These are phyloP conservation scores for Noctua janthe DNA, from an alignment of 2,888 invertebrate genomes.

Conservation along the genomic window DNA sequence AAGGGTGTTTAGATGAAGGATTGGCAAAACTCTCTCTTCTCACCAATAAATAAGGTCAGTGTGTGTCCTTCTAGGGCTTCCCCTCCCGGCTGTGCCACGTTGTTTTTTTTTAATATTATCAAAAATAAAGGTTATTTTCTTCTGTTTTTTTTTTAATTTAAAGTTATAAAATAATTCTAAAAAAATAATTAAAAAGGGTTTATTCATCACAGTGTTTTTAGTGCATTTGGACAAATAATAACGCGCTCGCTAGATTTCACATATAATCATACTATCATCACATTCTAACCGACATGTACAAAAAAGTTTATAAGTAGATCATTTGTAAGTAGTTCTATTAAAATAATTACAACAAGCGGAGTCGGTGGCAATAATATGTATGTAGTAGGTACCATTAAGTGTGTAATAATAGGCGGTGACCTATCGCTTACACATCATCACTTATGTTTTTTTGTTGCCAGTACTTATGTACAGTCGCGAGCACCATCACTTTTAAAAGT, in stretches of 20 bases:
- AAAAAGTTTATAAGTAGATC: neutral
- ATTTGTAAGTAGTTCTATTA: slow-evolving; percentile 27
- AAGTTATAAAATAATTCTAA: too few relatives aligned
- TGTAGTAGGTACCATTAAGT: slow-evolving; percentile 3
- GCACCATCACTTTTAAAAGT: neutral
- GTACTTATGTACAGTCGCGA: slow-evolving; percentile 14
- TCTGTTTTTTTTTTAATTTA: too few relatives aligned
- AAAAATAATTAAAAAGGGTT: too few relatives aligned
- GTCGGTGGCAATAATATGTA: slow-evolving; percentile 18
- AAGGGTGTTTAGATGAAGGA: too few relatives aligned
- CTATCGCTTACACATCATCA: slow-evolving; percentile 49
- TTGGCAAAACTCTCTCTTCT: too few relatives aligned
- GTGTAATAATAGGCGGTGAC: slow-evolving; percentile 43
- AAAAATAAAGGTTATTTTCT: too few relatives aligned
- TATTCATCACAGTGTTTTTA: too few relatives aligned
- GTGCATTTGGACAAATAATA: neutral
- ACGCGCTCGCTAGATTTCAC: neutral
- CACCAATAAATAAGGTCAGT: too few relatives aligned
- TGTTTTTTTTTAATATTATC: too few relatives aligned
- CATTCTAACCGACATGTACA: neutral
- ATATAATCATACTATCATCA: neutral
- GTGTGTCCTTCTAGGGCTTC: too few relatives aligned
- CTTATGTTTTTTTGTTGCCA: slow-evolving; percentile 35
- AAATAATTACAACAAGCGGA: slow-evolving; percentile 41
- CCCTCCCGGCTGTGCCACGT: too few relatives aligned